These are phyloP conservation scores for Amphiprion clarkii DNA, from an alignment of 2,797 vertebrate species.

Conservation along the genomic window DNA sequence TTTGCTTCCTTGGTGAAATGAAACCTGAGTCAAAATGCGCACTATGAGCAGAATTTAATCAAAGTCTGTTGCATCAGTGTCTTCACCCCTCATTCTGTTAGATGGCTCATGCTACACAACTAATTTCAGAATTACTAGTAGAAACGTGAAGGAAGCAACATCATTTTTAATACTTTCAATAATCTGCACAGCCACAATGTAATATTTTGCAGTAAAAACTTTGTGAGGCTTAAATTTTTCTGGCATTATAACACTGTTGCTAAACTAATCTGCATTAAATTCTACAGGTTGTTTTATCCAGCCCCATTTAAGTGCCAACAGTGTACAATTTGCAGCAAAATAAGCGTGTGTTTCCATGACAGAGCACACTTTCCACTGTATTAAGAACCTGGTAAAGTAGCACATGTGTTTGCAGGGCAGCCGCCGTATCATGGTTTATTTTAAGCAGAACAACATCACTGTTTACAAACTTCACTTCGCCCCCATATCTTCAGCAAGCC, in stretches of 20 bases:
- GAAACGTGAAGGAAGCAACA: no score
- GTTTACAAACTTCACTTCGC: conserved; percentile 6
- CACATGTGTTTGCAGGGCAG: neutral
- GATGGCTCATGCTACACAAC: neutral
- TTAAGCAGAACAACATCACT: conserved; percentile 28
- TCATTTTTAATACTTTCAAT: no score
- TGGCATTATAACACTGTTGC: neutral
- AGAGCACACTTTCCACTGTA: conserved; percentile 18
- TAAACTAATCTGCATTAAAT: neutral
- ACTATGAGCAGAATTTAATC: neutral
- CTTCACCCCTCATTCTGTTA: neutral
- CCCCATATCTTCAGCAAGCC: conserved; percentile 7
- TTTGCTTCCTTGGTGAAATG: conserved; percentile 16
- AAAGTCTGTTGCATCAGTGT: neutral
- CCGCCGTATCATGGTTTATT: conserved; percentile 24
- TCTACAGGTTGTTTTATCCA: neutral
- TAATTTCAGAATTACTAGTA: neutral
- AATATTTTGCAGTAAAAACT: neutral
- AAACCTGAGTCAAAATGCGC: conserved; percentile 45
- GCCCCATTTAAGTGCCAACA: neutral
- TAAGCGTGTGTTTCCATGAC: conserved; percentile 4
- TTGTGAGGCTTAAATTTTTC: neutral
- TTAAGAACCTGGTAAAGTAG: neutral
- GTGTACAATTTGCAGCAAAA: neutral
- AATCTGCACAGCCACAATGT: no score